Base-by-base conservation (phyloP, 2,888 invertebrate species). In the Noctua janthe region DNA sequence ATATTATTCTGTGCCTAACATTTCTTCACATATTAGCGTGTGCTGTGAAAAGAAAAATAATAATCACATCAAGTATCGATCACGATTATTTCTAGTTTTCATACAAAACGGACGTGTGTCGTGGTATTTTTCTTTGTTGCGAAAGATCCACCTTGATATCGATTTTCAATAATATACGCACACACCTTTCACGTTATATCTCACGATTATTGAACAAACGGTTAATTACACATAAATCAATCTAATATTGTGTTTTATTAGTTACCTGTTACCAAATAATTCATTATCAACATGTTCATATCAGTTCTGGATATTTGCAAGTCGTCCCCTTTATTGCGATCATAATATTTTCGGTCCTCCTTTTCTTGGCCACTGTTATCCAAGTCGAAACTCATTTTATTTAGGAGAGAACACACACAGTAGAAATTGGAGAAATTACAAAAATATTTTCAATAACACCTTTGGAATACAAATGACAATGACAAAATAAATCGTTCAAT, bases 201-300 rank as follows among this genome's bases (percentile, higher is more conserved):
- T 23, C 4, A n/a, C 13, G 6, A 74, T 69, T 73, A 67, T 54
- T 73, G 67, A 66, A 67, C 8, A 78, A 72, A 59, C 51, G 20
- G 17, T 66, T 59, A 73, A 17, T 69, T 47, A 74, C 3, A 77
- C n/a, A 11, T 23, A 64, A 79, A 62, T n/a, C 51, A 74, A 74
- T 69, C 0, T n/a, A 59, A 29, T 64, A 73, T 6, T 67, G 70
- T 15, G 6, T 47, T n/a, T 62, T 47, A 77, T 51, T 81, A 64
- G 76, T 94, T 96, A 99, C 99, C 99, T 97, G 99, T 99, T 69
- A 99, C 99, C 92, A 99, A 97, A 96, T 99, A 99, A 97, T 99
- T 99, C 99, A 99, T 99, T 89, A 99, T 99, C 87, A 99, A 97
- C 95, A 99, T 98, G 95, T 99, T 99, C 99, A 99, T 99, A 91